Conservation (phyloP, 2,797 vertebrate species). For the Coracias cyanogaster region DNA sequence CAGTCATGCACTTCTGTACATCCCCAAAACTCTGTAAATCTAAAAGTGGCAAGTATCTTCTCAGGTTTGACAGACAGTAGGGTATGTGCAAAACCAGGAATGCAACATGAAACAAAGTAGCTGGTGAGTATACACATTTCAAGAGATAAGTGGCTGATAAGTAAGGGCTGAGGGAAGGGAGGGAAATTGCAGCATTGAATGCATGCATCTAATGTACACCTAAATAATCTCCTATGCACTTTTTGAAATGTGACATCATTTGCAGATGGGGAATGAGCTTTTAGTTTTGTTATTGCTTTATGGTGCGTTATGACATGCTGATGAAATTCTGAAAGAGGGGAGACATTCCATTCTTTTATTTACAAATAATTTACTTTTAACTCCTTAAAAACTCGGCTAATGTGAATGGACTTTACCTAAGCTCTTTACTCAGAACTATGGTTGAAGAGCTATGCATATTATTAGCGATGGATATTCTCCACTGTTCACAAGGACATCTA, state of each 20-base stretch:
- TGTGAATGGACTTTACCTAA: background rate
- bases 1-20: accelerated
- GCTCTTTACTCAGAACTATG: background rate
- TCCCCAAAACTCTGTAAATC: background rate
- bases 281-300: background rate
- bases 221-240: background rate
- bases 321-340: background rate
- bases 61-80: background rate
- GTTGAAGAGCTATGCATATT: background rate
- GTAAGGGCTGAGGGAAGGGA: background rate
- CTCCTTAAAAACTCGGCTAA: background rate
- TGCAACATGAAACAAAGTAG: background rate
- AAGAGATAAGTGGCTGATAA: background rate
- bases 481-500: background rate
- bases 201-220: background rate
- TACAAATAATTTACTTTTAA: background rate
- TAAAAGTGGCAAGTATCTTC: background rate
- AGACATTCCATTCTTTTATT: background rate
- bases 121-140: background rate
- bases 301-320: background rate
- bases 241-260: background rate
- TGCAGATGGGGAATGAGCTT: background rate
- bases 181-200: accelerated
- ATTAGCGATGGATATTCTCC: background rate
- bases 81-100: background rate